These are phyloP conservation scores for Cyclopterus lumpus DNA, from an alignment of 2,797 vertebrate genomes.

Conservation along the genomic window DNA sequence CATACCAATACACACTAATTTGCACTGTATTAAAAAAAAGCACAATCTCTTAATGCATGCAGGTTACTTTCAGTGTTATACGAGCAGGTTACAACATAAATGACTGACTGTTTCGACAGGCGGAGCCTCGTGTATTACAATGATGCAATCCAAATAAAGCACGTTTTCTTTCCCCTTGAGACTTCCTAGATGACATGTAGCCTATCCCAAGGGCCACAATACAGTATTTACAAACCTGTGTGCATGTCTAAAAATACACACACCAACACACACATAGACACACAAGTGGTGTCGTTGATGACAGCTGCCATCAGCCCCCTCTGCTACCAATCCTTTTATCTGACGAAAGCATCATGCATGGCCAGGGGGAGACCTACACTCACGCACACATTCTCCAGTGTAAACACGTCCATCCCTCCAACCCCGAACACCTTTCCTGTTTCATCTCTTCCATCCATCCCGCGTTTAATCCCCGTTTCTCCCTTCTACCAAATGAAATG, in stretches of 20 bases:
- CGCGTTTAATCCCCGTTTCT: conserved; percentile 69
- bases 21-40: neutral
- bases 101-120: conserved; percentile 1
- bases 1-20: neutral
- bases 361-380: conserved; percentile 47
- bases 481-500: conserved; percentile 76
- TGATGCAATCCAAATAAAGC: conserved; percentile 27
- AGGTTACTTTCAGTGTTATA: neutral
- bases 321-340: conserved; percentile 59
- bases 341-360: conserved; percentile 53
- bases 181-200: conserved; percentile 30
- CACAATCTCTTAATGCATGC: neutral
- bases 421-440: conserved; percentile 52
- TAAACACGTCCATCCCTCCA: conserved; percentile 58
- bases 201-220: conserved; percentile 32
- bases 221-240: conserved; percentile 43
- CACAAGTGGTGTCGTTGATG: conserved; percentile 7
- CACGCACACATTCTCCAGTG: conserved; percentile 30
- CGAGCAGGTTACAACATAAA: neutral
- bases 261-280: too few species aligned
- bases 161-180: conserved; percentile 10
- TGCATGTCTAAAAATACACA: conserved; percentile 3
- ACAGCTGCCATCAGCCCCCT: conserved; percentile 49
- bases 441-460: conserved; percentile 63
- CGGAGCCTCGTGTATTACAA: neutral